phyloP scores from a whole-genome alignment of 2,113 vertebrate species.

The Galeopterus variegatus region DNA sequence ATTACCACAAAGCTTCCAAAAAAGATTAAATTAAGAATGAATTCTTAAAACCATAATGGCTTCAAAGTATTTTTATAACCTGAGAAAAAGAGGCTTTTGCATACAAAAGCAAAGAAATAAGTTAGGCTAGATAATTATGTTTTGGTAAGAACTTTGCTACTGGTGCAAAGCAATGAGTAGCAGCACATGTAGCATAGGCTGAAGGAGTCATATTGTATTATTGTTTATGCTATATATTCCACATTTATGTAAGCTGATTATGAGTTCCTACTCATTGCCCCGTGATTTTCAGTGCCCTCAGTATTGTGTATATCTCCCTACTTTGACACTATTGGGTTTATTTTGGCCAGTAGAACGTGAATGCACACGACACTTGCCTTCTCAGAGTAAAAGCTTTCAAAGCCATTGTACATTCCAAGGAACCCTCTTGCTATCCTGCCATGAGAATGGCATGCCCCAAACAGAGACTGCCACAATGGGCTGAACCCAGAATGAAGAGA shows the following conservation, averaged over 20 bases:
- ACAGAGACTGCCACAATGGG: background rate
- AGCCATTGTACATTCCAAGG: background rate
- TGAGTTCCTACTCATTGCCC: background rate
- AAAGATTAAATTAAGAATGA: slow-evolving; percentile 14
- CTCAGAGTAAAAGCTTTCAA: background rate
- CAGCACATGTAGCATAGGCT: background rate
- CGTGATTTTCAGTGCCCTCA: background rate
- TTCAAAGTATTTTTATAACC: background rate
- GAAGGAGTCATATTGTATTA: background rate
- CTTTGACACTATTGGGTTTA: background rate
- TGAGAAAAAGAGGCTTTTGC: background rate
- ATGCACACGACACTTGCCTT: background rate
- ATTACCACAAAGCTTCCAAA: background rate
- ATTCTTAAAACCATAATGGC: background rate
- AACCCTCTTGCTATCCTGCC: background rate
- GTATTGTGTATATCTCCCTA: background rate
- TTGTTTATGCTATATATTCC: background rate
- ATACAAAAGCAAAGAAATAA: background rate
- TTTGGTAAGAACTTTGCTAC: background rate
- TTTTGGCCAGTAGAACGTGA: background rate
- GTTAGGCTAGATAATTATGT: background rate
- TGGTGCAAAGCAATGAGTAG: background rate
- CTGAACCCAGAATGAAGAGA: background rate
- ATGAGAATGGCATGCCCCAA: background rate
- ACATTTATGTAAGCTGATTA: background rate